phyloP scores from a whole-genome alignment of 2,888 invertebrate species.

The Ommatoiulus sabulosus region DNA sequence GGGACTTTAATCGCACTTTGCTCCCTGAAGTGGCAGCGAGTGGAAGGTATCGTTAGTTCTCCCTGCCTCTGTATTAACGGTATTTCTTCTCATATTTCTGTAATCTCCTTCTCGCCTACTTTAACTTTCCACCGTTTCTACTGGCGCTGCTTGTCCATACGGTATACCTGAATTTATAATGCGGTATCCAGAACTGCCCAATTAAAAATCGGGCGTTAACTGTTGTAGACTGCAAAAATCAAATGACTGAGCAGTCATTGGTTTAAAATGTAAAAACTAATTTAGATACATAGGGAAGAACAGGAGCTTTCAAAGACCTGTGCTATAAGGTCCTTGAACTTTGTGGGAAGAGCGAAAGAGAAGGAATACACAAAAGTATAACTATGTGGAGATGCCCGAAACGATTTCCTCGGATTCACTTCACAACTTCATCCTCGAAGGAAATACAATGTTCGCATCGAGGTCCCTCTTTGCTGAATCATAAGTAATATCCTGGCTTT shows the following conservation, averaged over 20 bases:
- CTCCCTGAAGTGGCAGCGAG: slow-evolving; percentile 44
- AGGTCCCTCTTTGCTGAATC: background rate
- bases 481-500: background rate
- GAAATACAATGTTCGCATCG: background rate
- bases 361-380: background rate
- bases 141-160: slow-evolving; percentile 6
- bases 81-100: slow-evolving; percentile 8
- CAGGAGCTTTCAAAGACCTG: background rate
- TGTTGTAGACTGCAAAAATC: background rate
- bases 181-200: background rate
- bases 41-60: slow-evolving; percentile 41
- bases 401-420: background rate
- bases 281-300: background rate
- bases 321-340: background rate
- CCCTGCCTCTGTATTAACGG: slow-evolving; percentile 16
- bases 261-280: background rate
- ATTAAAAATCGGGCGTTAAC: background rate
- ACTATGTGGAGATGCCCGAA: background rate
- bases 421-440: background rate
- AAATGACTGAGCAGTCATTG: background rate
- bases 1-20: slow-evolving; percentile 37
- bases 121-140: background rate
- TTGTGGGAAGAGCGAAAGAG: background rate
- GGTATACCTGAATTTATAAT: background rate
- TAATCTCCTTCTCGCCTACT: slow-evolving; percentile 38